These are phyloP conservation scores for Argopecten irradians DNA, from an alignment of 1,140 invertebrate genomes.

Conservation along the genomic window DNA sequence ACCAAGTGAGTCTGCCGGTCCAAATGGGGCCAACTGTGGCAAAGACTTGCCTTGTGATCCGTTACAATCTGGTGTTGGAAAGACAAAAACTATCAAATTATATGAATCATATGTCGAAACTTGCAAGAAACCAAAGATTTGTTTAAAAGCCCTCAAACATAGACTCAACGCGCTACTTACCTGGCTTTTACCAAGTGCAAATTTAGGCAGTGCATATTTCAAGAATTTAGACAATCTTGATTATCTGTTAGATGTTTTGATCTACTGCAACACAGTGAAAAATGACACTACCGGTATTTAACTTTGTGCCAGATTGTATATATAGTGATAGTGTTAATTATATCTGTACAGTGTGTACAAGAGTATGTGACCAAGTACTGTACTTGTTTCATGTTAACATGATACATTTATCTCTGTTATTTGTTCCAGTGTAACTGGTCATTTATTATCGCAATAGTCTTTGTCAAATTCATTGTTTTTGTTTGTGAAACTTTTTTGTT, in stretches of 20 bases:
- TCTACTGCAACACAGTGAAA: constrained; percentile 36
- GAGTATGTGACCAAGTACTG: not conserved
- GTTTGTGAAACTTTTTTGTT: not conserved
- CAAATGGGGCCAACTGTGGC: not conserved
- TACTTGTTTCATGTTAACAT: too few species aligned
- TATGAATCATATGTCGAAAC: constrained; percentile 43
- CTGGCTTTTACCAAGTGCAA: constrained; percentile 42
- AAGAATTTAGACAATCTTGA: constrained; percentile 48
- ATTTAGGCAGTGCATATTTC: constrained; percentile 45
- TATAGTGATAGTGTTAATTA: not conserved
- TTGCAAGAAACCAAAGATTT: constrained; percentile 52
- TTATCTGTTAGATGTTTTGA: constrained; percentile 47
- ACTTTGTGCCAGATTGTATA: too few species aligned
- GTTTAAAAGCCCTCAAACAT: constrained; percentile 47
- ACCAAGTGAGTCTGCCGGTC: not conserved
- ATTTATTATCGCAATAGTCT: not conserved
- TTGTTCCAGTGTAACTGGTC: not conserved
- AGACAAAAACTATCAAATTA: constrained; percentile 35
- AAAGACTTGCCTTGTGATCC: not conserved
- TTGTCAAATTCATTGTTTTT: not conserved
- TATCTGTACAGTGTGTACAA: not conserved
- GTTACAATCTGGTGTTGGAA: not conserved
- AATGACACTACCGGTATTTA: too few species aligned
- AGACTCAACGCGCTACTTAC: constrained; percentile 36
- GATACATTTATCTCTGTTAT: not conserved